Evolutionary conservation across 1,140 invertebrate genomes (phyloP).

Genomic region (Dendrolimus kikuchii): DNA sequence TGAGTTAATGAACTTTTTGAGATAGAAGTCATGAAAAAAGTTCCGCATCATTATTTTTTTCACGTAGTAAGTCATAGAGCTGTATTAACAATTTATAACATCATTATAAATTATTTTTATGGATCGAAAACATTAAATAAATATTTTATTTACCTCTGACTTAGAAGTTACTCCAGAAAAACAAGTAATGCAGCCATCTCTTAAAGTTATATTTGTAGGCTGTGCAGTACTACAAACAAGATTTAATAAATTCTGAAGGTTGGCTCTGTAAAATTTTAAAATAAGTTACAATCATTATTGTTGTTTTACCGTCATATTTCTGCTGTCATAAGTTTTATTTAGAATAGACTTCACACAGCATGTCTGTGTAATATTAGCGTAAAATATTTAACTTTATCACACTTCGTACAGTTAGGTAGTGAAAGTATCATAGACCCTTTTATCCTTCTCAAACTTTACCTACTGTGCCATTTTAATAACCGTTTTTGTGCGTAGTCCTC

Average conservation of each 20-base stretch:
- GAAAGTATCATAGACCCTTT: no score
- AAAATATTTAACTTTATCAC: neutral
- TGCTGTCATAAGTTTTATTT: neutral
- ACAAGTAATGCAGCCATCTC: constrained; percentile 70
- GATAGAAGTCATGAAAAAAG: no score
- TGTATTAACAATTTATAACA: no score
- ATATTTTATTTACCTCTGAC: constrained; percentile 46
- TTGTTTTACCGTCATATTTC: no score
- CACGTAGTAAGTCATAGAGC: no score
- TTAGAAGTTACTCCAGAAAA: constrained; percentile 66
- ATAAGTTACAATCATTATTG: no score
- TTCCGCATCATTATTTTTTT: no score
- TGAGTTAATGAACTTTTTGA: no score
- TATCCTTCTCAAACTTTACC: no score
- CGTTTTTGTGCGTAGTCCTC: no score
- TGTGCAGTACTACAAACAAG: constrained; percentile 72
- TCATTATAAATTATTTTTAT: neutral
- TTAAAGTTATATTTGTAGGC: constrained; percentile 62
- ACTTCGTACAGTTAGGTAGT: no score
- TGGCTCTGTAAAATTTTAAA: constrained; percentile 32
- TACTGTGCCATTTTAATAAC: no score
- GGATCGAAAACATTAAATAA: neutral
- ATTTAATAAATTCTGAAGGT: constrained; percentile 67
- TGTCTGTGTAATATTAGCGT: neutral
- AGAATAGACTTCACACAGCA: neutral